These are phyloP conservation scores for Contarinia nasturtii DNA, from an alignment of 1,140 invertebrate species.

Conservation along the genomic window DNA sequence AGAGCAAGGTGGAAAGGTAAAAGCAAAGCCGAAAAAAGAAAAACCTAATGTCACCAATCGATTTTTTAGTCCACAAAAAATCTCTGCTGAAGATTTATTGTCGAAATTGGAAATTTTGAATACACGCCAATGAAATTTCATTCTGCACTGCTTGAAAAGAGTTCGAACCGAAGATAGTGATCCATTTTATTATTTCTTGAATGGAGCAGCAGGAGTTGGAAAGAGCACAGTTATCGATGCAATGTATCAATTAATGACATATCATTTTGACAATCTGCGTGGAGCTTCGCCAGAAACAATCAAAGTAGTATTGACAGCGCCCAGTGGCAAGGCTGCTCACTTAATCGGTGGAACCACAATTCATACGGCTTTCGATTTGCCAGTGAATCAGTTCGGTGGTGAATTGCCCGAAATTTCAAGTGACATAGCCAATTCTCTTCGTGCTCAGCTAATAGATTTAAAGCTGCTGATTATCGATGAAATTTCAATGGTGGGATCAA, in stretches of 20 bases:
- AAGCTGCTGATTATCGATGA: neutral
- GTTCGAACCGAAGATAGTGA: conserved; percentile 5
- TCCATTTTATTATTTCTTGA: conserved; percentile 8
- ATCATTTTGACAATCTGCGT: conserved; percentile 6
- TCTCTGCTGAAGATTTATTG: neutral
- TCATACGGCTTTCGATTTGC: conserved; percentile 17
- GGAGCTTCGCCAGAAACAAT: conserved; percentile 5
- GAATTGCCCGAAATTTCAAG: neutral
- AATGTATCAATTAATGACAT: conserved; percentile 7
- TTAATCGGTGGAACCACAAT: conserved; percentile 16
- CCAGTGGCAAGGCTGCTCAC: conserved; percentile 20
- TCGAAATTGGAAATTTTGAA: neutral
- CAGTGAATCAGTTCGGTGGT: conserved; percentile 7
- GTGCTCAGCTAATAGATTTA: neutral
- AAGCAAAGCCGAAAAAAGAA: no score
- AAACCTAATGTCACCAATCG: neutral
- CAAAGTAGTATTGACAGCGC: conserved; percentile 13
- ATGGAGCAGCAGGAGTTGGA: conserved; percentile 9
- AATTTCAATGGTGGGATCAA: conserved; percentile 11
- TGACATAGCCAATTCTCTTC: neutral
- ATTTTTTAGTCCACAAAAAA: neutral
- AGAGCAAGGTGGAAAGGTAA: neutral
- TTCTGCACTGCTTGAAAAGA: neutral
- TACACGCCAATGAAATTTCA: neutral
- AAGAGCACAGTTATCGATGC: conserved; percentile 8